These are phyloP conservation scores for Halcyon leucocephala DNA, from an alignment of 2,797 vertebrate genomes.

Conservation along the genomic window DNA sequence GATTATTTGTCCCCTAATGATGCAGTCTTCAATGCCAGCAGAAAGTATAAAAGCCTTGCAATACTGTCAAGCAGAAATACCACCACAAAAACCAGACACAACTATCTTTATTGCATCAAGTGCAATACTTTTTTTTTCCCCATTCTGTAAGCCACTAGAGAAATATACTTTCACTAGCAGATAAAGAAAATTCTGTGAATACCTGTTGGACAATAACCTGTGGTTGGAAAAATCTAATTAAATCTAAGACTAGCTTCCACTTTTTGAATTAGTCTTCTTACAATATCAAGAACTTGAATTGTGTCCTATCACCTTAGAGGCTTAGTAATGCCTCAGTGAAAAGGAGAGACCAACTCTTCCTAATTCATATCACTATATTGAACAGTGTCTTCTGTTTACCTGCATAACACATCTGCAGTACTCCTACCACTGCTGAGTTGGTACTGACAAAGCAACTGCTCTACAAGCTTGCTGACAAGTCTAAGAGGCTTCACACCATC, in stretches of 20 bases:
- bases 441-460: background rate
- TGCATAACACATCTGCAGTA: fast-evolving
- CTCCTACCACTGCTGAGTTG: background rate
- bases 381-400: background rate
- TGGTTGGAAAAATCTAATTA: background rate
- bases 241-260: background rate
- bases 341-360: background rate
- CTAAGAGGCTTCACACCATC: background rate
- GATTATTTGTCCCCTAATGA: background rate
- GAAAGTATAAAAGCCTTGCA: background rate
- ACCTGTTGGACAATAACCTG: background rate
- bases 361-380: background rate
- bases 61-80: background rate
- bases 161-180: background rate
- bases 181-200: background rate
- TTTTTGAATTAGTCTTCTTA: background rate
- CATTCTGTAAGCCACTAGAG: background rate
- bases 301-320: background rate
- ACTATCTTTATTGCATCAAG: background rate
- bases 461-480: background rate
- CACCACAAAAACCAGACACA: background rate
- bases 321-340: background rate
- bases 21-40: background rate
- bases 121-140: background rate
- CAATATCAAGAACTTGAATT: background rate